phyloP scores from a whole-genome alignment of 2,888 invertebrate species.

The Torymus auratus region DNA sequence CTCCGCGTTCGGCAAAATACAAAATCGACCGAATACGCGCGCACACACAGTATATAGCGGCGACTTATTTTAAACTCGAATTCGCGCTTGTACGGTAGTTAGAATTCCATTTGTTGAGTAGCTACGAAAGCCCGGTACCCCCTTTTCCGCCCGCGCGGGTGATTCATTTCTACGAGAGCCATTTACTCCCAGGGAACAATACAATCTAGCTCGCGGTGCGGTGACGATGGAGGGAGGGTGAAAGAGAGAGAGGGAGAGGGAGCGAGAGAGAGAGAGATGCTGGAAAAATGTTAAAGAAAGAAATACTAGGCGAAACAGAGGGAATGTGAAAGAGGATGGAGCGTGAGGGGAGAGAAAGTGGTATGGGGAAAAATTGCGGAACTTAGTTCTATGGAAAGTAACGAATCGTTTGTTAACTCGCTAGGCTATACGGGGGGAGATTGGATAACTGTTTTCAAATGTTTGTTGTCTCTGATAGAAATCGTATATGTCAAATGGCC shows the following conservation, averaged over 20 bases:
- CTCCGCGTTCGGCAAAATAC: slow-evolving; percentile 36
- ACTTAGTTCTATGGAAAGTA: slow-evolving; percentile 7
- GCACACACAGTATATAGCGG: background rate
- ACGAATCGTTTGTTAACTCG: background rate
- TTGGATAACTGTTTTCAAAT: no score
- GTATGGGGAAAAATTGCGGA: background rate
- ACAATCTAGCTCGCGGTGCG: slow-evolving; percentile 41
- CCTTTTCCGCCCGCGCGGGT: background rate
- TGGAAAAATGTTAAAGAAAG: slow-evolving; percentile 41
- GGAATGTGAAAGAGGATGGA: background rate
- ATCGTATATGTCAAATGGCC: no score
- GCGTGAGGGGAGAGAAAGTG: background rate
- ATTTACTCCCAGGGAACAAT: slow-evolving; percentile 51
- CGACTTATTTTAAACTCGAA: slow-evolving; percentile 54
- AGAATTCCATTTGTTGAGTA: slow-evolving; percentile 59
- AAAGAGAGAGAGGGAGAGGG: no score
- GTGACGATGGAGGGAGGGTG: no score
- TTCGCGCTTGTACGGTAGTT: slow-evolving; percentile 57
- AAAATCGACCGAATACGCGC: slow-evolving; percentile 38
- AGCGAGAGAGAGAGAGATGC: slow-evolving; percentile 24
- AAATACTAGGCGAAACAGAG: background rate
- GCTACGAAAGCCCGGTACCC: slow-evolving; percentile 44
- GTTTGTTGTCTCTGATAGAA: no score
- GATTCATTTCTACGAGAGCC: slow-evolving; percentile 55
- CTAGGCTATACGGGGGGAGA: background rate